Conservation (phyloP, 2,888 invertebrate species). For the Embidobia sp. region DNA sequence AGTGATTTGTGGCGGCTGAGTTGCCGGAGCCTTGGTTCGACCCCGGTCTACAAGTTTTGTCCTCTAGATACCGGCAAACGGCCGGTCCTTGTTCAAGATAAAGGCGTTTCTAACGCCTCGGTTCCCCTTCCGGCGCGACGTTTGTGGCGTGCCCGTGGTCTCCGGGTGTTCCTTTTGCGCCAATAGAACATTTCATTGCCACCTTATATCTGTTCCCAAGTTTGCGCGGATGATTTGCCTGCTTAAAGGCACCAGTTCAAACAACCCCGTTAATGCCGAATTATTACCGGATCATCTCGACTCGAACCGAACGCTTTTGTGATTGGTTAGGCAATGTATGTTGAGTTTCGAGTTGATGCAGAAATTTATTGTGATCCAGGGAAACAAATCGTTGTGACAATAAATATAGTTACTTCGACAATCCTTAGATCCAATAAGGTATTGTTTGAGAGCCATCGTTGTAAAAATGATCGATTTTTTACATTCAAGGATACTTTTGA, state of each 20-base stretch:
- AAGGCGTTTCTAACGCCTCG: conserved; percentile 69
- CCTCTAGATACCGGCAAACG: conserved; percentile 70
- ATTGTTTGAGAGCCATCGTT: no score
- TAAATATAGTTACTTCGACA: no score
- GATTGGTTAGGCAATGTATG: no score
- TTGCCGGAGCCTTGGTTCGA: conserved; percentile 67
- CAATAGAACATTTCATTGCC: conserved; percentile 54
- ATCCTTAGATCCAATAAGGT: no score
- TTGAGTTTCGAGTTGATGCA: not conserved
- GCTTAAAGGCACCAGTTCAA: conserved; percentile 36
- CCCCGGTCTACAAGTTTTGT: conserved; percentile 72
- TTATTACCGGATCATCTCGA: conserved; percentile 37
- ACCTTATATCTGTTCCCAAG: conserved; percentile 52
- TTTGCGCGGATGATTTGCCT: conserved; percentile 50
- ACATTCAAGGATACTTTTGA: no score
- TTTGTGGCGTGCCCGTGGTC: no score
- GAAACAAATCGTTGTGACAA: no score
- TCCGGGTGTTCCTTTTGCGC: conserved; percentile 44
- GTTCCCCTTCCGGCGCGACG: conserved; percentile 56
- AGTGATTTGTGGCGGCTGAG: conserved; percentile 79
- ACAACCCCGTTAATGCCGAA: conserved; percentile 35
- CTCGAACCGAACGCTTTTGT: not conserved
- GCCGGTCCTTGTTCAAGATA: conserved; percentile 70
- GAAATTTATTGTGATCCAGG: no score
- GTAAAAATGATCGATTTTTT: no score